These are phyloP conservation scores for Mustela nigripes DNA, from an alignment of 2,113 vertebrate genomes.

Conservation along the genomic window DNA sequence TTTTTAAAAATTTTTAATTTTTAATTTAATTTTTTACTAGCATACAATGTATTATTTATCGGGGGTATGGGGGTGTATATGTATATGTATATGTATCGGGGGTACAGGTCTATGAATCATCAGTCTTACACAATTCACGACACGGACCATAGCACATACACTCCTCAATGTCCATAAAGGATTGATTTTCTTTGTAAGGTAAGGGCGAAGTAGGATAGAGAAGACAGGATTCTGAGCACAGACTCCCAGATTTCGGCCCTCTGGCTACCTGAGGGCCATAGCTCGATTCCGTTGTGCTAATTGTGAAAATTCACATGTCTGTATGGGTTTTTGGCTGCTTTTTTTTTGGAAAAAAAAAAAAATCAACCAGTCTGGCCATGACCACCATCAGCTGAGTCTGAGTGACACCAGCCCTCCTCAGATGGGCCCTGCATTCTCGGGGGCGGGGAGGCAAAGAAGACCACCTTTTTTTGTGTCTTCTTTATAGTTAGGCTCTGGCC, in stretches of 20 bases:
- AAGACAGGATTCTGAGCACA: too few relatives aligned
- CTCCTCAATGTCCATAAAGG: too few relatives aligned
- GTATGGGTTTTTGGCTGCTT: neutral
- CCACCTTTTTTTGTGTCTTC: fast-evolving
- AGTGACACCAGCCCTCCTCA: fast-evolving
- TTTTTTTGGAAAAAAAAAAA: neutral
- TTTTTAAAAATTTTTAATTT: neutral
- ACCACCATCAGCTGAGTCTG: neutral
- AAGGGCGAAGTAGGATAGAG: neutral
- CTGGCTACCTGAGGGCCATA: fast-evolving
- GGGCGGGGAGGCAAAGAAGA: neutral
- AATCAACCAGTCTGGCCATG: neutral
- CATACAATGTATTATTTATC: too few relatives aligned
- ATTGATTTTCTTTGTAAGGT: neutral
- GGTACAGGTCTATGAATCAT: too few relatives aligned
- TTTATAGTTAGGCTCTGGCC: neutral
- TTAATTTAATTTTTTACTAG: too few relatives aligned
- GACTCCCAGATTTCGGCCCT: fast-evolving
- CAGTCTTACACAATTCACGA: too few relatives aligned
- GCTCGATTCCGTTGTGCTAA: neutral
- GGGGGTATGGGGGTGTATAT: too few relatives aligned
- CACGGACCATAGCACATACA: too few relatives aligned
- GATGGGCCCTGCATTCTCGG: fast-evolving
- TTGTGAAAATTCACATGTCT: neutral
- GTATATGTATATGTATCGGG: too few relatives aligned